Base-by-base conservation (phyloP, 2,888 invertebrate species). In the Pachycephus smyrnensis region DNA sequence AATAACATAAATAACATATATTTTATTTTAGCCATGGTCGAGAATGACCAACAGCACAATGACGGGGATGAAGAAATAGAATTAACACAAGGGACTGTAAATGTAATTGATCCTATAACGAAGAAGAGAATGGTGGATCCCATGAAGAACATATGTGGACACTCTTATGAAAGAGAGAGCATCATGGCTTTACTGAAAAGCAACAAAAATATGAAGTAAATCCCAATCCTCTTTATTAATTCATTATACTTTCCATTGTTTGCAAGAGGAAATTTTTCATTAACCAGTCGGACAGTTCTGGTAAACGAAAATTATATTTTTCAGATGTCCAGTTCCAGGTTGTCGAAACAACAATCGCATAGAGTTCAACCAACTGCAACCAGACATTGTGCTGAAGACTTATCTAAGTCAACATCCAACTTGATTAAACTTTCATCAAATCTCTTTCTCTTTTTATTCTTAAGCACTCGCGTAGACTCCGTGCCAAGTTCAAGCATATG, bases 241-340 rank as follows among this genome's bases (percentile, higher is more conserved):
- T 30, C 0, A 69, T 69, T 69, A 69, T 12, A 69, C 15, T 12
- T 69, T 69, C 15, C 15, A 30, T 30, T 69, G 4, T 11, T 30
- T 32, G 30, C 9, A 32, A 69, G 23, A 35, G 12, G 23, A 30
- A 15, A n/a, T 69, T 69, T 68, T 3, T 68, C 32, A 74, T 36
- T 2, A 35, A 32, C 33, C n/a, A 36, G 12, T 15, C n/a, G 37
- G 11, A 40, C 15, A 6, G 15, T 40, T 15, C 40, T 40, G 15
- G 6, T 40, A 71, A 71, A 9, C 71, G 12, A n/a, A 71, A 31
- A n/a, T 12, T 71, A 12, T 73, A 71, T n/a, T 82, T 84, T 80
- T n/a, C 79, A 91, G 91, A 36, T 91, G 91, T 73, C 90, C 91
- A 4, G 87, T 90, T 69, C 75, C 87, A 33, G 91, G 91, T n/a